Evolutionary conservation across 2,888 invertebrate genomes (phyloP), one percentile per base, ranked within the genome.

Genomic region (Caenorhabditis imperialis): DNA sequence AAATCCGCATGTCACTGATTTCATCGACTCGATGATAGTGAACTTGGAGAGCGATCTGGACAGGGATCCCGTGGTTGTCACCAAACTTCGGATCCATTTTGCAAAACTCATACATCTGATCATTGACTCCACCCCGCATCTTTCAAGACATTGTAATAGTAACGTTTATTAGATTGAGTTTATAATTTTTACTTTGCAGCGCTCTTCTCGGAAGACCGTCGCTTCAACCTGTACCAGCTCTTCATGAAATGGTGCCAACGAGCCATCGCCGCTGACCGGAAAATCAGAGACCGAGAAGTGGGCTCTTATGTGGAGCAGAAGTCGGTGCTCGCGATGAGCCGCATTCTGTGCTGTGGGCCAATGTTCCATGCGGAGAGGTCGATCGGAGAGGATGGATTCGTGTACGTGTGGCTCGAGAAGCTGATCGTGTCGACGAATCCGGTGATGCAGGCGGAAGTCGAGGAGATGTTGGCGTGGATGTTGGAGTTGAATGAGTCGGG

Each of bases 161-260:
- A 27, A 16, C 22, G 16, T 22, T 20, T 6, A 10, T 38, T 10
- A n/a, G n/a, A n/a, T 54, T 10, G 23, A 38, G 6, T 40, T 23
- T 2, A 20, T 16, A 27, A 5, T 10, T 27, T 27, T n/a, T 42
- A 3, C 22, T 40, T 58, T 67, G 23, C 62, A 55, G 93, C 93
- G 18, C 90, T 99, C 65, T 88, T 99, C 86, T 94, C 94, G 87
- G 92, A 94, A 78, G 95, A 96, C 85, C 90, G 95, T 48, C 92
- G 95, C 55, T 92, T 93, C 80, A 93, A 93, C 88, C 90, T 99
- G 73, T 98, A 98, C 90, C 92, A 93, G 79, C 91, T 98, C 78
- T 96, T 98, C 90, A 93, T 94, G 33, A 92, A 93, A 45, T 99
- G 97, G 97, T 94, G 95, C 86, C 96, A 96, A 1, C 92, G 93